Conservation (phyloP, 2,888 invertebrate genomes). For the Noctua pronuba region DNA sequence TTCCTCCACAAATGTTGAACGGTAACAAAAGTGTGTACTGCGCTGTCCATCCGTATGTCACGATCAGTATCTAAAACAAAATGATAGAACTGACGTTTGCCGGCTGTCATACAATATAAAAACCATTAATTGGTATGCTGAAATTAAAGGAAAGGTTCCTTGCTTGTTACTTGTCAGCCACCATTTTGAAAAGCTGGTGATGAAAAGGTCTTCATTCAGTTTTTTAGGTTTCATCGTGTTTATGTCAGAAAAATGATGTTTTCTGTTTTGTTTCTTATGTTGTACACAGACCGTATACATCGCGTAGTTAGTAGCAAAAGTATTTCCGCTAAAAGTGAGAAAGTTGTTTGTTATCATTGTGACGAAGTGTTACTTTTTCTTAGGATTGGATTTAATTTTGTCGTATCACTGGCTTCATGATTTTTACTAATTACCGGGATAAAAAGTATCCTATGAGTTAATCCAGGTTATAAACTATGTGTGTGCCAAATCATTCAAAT, state of each 20-base stretch:
- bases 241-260: constrained; percentile 15
- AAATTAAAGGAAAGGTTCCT: constrained; percentile 38
- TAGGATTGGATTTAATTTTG: background rate
- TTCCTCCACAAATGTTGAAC: background rate
- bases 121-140: constrained; percentile 50
- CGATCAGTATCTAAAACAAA: constrained; percentile 62
- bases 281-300: background rate
- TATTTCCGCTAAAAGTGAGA: background rate
- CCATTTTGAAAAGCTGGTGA: constrained; percentile 23
- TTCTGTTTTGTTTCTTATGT: background rate
- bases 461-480: background rate
- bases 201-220: constrained; percentile 20
- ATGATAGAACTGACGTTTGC: constrained; percentile 48
- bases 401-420: background rate
- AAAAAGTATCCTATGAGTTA: background rate
- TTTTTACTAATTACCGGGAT: background rate
- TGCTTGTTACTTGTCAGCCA: constrained; percentile 36
- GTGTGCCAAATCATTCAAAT: background rate
- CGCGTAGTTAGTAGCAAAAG: constrained; percentile 1
- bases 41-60: constrained; percentile 48
- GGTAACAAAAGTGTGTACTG: constrained; percentile 34
- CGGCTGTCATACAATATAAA: constrained; percentile 50
- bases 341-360: background rate
- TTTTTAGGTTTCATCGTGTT: constrained; percentile 20
- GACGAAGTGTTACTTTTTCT: background rate